Base-by-base conservation (phyloP, 2,797 vertebrate genomes). In the Eidolon dupreanum region DNA sequence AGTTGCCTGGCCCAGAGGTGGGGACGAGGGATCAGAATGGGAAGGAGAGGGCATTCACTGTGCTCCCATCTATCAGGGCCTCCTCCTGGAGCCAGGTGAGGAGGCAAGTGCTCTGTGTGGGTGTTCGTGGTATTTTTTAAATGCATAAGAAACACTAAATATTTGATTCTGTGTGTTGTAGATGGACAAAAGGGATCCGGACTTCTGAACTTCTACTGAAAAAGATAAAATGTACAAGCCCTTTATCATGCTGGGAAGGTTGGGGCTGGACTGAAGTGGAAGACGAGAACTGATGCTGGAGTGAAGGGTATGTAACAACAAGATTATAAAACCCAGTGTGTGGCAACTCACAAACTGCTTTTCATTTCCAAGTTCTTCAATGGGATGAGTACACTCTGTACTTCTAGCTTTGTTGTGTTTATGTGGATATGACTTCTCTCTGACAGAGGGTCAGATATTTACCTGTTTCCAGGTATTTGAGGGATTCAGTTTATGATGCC, bases 231-330 rank as follows among this genome's bases (percentile, higher is more conserved):
- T 31, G 31, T n/a, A 7, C 36, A 84, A 59, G 19, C 38, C 22
- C 82, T 88, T 71, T 33, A 13, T 43, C 38, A 70, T 49, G 36
- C 53, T 59, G 33, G 20, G 7, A 20, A 66, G 28, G 9, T 36
- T 24, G 9, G 46, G 26, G 10, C 83, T 71, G 83, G 55, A 53
- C 36, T 70, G 31, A 82, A 22, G 51, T 15, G 41, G 12, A 26
- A 82, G 55, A 49, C 2, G 7, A 85, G 61, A 49, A 71, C 73
- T 88, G 74, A 85, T 61, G 84, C 82, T 33, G 73, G 86, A 0
- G 9, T 96, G 70, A 96, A 65, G 12, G 96, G 96, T 98, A 90
- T 0, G 95, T 95, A 53, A 53, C n/a, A 38, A 12, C 0, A 9
- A 49, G 19, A 31, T 17, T 59, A 24, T 68, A 33, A 43, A 79